Evolutionary conservation across 2,113 vertebrate genomes (phyloP).

Genomic region (Carassius carassius): DNA sequence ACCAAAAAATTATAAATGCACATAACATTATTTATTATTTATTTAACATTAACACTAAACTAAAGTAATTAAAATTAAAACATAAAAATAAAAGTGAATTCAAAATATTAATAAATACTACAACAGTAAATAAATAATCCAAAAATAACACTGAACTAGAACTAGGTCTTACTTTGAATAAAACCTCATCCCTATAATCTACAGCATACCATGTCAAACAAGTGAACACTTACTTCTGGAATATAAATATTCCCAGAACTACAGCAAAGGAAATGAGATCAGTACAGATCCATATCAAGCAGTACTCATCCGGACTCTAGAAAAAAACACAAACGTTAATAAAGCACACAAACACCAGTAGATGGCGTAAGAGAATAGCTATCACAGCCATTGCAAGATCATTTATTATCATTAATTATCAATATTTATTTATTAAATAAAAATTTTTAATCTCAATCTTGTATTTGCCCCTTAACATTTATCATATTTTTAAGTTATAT

Average conservation of each 20-base stretch:
- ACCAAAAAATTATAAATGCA: background rate
- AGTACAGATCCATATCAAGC: conserved; percentile 87
- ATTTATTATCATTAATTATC: background rate
- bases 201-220: background rate
- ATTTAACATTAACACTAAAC: background rate
- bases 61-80: background rate
- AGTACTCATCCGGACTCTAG: conserved; percentile 89
- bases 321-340: conserved; percentile 55
- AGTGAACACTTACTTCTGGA: conserved; percentile 91
- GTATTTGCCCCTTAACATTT: background rate
- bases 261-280: conserved; percentile 90
- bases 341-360: conserved; percentile 50
- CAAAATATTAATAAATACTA: background rate
- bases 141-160: background rate
- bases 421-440: background rate
- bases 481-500: background rate
- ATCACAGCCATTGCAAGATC: background rate
- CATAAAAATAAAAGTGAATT: background rate
- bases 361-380: conserved; percentile 52
- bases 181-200: background rate
- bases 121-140: background rate
- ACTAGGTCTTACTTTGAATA: background rate
- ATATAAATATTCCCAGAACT: conserved; percentile 91
- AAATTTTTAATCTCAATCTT: background rate
- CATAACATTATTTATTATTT: background rate